Percentiles rank a stretch among this genome's conserved stretches.
Conservation (phyloP, 2,888 invertebrate genomes). For the Digitonthophagus gazella region DNA sequence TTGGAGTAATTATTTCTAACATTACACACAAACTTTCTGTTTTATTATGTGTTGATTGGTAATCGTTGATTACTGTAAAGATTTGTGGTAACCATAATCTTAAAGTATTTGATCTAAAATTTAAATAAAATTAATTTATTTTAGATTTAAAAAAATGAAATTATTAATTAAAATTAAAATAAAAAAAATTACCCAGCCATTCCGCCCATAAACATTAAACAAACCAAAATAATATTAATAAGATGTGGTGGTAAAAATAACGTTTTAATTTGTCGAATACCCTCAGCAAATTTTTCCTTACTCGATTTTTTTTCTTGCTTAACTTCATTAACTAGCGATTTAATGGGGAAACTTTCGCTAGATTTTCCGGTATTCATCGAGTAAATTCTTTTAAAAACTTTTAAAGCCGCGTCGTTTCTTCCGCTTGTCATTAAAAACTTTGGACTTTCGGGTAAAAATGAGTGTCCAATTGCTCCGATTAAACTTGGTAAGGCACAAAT, state of each 20-base stretch:
- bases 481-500: conserved; percentile 64
- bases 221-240: conserved; percentile 60
- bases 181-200: conserved; percentile 60
- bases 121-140: conserved; percentile 40
- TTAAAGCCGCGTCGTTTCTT: conserved; percentile 60
- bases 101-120: conserved; percentile 66
- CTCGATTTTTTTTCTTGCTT: conserved; percentile 35
- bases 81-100: conserved; percentile 86
- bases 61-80: conserved; percentile 65
- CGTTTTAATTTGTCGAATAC: conserved; percentile 62
- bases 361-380: conserved; percentile 60
- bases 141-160: not conserved
- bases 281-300: conserved; percentile 57
- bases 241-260: conserved; percentile 65
- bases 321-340: conserved; percentile 45
- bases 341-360: conserved; percentile 60
- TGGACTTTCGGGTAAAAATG: conserved; percentile 68
- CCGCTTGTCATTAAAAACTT: conserved; percentile 69
- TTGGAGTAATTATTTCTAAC: conserved; percentile 51
- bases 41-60: conserved; percentile 41
- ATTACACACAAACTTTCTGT: conserved; percentile 52
- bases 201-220: conserved; percentile 62
- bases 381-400: conserved; percentile 61
- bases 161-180: not conserved
- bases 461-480: conserved; percentile 59